Percentiles rank a stretch among this genome's conserved stretches.
phyloP scores from a whole-genome alignment of 2,113 vertebrate species.

The Vulpes lagopus region DNA sequence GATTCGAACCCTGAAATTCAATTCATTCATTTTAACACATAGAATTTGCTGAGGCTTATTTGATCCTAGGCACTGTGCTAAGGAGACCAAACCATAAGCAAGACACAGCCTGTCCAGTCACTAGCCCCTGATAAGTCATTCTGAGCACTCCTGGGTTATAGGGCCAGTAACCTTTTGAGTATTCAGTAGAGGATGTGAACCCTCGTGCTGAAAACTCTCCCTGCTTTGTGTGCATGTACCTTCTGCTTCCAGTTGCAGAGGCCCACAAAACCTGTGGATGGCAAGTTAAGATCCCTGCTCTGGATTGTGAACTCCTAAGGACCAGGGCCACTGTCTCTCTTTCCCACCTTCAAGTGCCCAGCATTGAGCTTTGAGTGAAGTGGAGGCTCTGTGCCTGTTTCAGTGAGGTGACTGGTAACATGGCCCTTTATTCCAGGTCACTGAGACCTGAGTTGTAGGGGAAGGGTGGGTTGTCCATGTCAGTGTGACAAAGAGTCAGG shows the following conservation, averaged over 20 bases:
- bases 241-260: background rate
- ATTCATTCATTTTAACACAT: background rate
- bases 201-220: no score
- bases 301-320: background rate
- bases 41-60: background rate
- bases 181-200: background rate
- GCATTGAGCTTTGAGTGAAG: background rate
- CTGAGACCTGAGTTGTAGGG: background rate
- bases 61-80: background rate
- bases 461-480: background rate
- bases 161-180: background rate
- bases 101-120: rapidly evolving
- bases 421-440: background rate
- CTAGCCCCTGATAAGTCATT: background rate
- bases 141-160: background rate
- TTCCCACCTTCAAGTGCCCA: background rate
- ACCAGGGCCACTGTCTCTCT: background rate
- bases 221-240: background rate
- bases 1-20: background rate
- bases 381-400: background rate
- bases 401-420: background rate
- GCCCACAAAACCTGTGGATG: background rate
- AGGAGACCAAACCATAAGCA: background rate
- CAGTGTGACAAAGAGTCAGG: background rate
- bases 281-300: background rate